phyloP scores from a whole-genome alignment of 2,113 vertebrate genomes.

The Microtus pennsylvanicus region DNA sequence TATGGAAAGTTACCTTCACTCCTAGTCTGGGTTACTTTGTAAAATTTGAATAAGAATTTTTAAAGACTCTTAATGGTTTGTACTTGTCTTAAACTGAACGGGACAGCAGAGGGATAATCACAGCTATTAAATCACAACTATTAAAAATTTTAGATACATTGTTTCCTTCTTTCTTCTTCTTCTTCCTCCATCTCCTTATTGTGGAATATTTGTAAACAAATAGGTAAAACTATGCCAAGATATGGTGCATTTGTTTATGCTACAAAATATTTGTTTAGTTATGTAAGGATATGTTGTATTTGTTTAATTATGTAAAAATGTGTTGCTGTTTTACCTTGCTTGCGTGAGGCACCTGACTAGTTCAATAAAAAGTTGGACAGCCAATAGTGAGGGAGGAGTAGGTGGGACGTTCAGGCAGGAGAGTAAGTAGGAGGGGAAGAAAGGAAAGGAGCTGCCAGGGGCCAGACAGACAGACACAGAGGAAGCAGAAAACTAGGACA shows the following conservation, averaged over 20 bases:
- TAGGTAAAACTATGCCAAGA: not conserved
- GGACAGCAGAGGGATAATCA: not conserved
- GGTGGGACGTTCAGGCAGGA: not conserved
- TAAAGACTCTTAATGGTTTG: not conserved
- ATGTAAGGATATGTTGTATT: not conserved
- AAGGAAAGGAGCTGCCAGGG: not conserved
- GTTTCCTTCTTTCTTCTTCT: not conserved
- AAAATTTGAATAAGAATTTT: not conserved
- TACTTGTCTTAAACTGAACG: conserved; percentile 27
- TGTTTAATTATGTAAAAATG: not conserved
- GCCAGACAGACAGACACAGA: not conserved
- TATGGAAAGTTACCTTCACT: not conserved
- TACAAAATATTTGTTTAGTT: not conserved
- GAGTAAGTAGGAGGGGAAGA: not conserved
- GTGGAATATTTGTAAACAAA: not conserved
- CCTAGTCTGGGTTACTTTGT: not conserved
- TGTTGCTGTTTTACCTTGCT: not conserved
- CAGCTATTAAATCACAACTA: not conserved
- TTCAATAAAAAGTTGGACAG: not conserved
- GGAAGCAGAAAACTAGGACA: not conserved
- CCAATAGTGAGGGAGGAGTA: not conserved
- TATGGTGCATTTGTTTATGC: not conserved
- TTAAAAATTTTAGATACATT: not conserved
- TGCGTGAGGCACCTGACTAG: not conserved
- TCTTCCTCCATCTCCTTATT: not conserved